These are phyloP conservation scores for Drosophila borealis DNA, from an alignment of 2,888 invertebrate genomes.

Conservation along the genomic window DNA sequence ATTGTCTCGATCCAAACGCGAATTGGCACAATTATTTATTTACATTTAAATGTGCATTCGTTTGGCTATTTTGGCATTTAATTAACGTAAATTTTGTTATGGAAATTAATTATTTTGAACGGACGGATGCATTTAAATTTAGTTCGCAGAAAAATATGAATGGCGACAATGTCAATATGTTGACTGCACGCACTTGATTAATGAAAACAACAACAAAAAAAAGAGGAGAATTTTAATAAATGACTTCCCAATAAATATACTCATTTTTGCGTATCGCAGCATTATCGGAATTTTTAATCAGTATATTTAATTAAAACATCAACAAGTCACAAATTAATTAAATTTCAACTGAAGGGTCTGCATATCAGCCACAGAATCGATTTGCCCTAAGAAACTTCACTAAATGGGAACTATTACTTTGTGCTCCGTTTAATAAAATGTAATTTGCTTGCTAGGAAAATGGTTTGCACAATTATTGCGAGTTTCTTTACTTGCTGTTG, in stretches of 20 bases:
- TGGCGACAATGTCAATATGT: constrained; percentile 67
- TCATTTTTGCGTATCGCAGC: constrained; percentile 1
- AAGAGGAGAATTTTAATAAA: constrained; percentile 32
- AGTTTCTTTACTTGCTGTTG: background rate
- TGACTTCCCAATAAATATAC: constrained; percentile 26
- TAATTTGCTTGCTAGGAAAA: background rate
- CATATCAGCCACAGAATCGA: background rate
- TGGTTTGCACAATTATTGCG: too few relatives aligned
- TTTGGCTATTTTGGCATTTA: constrained; percentile 47
- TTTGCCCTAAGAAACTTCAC: background rate
- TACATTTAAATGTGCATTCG: constrained; percentile 63
- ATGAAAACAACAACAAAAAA: constrained; percentile 42
- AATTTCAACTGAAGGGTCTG: constrained; percentile 3
- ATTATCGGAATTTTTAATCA: constrained; percentile 13
- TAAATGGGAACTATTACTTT: background rate
- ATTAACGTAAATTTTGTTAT: constrained; percentile 64
- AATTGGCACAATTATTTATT: constrained; percentile 56
- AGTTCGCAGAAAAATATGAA: constrained; percentile 19
- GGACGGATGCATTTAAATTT: constrained; percentile 51
- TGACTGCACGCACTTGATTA: constrained; percentile 63
- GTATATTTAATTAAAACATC: constrained; percentile 23
- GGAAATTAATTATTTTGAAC: constrained; percentile 66
- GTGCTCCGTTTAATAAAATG: background rate
- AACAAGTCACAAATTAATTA: constrained; percentile 30
- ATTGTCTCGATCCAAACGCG: constrained; percentile 35